Percentiles rank a stretch among this genome's conserved stretches.
phyloP scores from a whole-genome alignment of 2,888 invertebrate species.

The Sinhomidia bicolor region DNA sequence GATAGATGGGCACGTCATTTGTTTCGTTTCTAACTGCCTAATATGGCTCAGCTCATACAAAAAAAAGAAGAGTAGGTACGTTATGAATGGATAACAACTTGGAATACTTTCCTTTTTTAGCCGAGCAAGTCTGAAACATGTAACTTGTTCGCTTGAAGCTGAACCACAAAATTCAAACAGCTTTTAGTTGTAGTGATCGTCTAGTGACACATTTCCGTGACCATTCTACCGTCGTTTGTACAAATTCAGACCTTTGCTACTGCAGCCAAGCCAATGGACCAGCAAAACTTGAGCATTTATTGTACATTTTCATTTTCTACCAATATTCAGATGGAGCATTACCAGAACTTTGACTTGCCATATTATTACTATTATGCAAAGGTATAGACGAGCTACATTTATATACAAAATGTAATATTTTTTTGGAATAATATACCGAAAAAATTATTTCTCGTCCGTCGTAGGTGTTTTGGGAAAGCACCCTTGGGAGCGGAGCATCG shows the following conservation, averaged over 20 bases:
- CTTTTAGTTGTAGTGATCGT: slow-evolving; percentile 15
- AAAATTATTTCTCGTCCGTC: no score
- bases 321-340: slow-evolving; percentile 22
- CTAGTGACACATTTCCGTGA: slow-evolving; percentile 37
- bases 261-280: slow-evolving; percentile 19
- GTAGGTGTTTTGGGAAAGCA: slow-evolving; percentile 43
- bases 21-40: not conserved
- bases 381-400: no score
- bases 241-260: not conserved
- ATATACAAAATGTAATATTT: not conserved
- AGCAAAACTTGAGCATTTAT: slow-evolving; percentile 10
- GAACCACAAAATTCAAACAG: slow-evolving; percentile 13
- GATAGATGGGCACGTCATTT: not conserved
- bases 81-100: slow-evolving; percentile 13
- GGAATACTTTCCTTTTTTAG: not conserved
- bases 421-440: not conserved
- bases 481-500: slow-evolving; percentile 40
- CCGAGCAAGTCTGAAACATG: not conserved
- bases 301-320: slow-evolving; percentile 41
- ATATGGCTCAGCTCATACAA: not conserved
- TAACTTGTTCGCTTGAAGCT: not conserved
- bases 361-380: not conserved
- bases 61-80: no score
- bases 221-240: slow-evolving; percentile 17
- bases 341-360: slow-evolving; percentile 20